Conservation (phyloP, 2,888 invertebrate species). For the Hydropsyche betteni region DNA sequence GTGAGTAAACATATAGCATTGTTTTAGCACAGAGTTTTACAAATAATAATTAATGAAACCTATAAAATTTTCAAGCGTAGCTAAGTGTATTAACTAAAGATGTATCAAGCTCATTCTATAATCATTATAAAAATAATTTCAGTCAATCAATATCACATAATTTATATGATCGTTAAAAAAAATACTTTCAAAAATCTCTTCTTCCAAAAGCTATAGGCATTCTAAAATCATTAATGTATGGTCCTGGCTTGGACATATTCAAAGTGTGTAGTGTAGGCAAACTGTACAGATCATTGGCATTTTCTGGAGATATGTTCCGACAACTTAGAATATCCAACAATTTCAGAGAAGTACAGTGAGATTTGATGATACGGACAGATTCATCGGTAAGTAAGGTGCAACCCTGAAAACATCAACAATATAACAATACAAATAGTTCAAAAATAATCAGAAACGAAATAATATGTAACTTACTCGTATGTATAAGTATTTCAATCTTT, state of each 20-base stretch:
- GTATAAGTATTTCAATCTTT: constrained; percentile 67
- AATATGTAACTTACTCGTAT: constrained; percentile 62
- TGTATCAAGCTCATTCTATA: too few species aligned
- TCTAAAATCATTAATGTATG: constrained; percentile 58
- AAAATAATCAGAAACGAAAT: not conserved
- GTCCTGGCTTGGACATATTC: constrained; percentile 63
- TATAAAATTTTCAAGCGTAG: too few species aligned
- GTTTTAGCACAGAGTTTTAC: too few species aligned
- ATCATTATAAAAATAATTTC: not conserved
- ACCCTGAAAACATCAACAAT: constrained; percentile 59
- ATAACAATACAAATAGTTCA: not conserved
- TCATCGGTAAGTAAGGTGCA: constrained; percentile 71
- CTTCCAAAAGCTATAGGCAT: not conserved
- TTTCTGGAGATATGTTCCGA: constrained; percentile 62
- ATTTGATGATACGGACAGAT: constrained; percentile 64
- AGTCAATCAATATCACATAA: not conserved
- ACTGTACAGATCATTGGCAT: constrained; percentile 60
- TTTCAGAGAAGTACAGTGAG: constrained; percentile 64
- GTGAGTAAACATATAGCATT: too few species aligned
- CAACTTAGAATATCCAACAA: constrained; percentile 69
- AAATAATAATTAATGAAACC: too few species aligned
- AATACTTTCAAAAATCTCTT: constrained; percentile 4
- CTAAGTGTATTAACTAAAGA: too few species aligned
- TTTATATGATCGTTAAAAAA: not conserved
- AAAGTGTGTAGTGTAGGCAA: constrained; percentile 62